These are phyloP conservation scores for Drosophila willistoni DNA, from an alignment of 1,140 invertebrate species.

Conservation along the genomic window DNA sequence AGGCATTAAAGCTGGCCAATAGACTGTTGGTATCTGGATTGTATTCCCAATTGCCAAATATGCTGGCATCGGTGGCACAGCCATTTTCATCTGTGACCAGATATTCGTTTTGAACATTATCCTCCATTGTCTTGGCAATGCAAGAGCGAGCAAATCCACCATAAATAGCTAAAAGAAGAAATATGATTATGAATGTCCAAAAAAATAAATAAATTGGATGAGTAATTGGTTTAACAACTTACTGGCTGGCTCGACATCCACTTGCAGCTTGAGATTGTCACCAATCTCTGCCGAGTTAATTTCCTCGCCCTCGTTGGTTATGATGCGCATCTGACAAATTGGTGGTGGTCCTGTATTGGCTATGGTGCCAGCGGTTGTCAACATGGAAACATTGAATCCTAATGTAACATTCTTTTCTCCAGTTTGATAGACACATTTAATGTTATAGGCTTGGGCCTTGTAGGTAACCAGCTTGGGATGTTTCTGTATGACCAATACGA, in stretches of 20 bases:
- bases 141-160: slow-evolving; percentile 96
- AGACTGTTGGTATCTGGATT: slow-evolving; percentile 92
- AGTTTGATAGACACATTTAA: slow-evolving; percentile 96
- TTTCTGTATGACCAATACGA: slow-evolving; percentile 96
- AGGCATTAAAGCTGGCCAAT: slow-evolving; percentile 95
- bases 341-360: slow-evolving; percentile 97
- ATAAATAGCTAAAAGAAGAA: slow-evolving; percentile 89
- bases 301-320: slow-evolving; percentile 93
- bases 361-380: slow-evolving; percentile 96
- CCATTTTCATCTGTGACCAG: slow-evolving; percentile 96
- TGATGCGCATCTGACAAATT: slow-evolving; percentile 95
- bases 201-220: slow-evolving; percentile 30
- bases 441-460: slow-evolving; percentile 96
- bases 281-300: slow-evolving; percentile 96
- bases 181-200: not conserved
- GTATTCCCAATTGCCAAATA: slow-evolving; percentile 96
- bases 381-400: slow-evolving; percentile 97
- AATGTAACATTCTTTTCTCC: slow-evolving; percentile 96
- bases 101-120: slow-evolving; percentile 95
- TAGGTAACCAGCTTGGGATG: slow-evolving; percentile 97
- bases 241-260: slow-evolving; percentile 96
- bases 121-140: slow-evolving; percentile 95
- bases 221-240: slow-evolving; percentile 73
- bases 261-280: slow-evolving; percentile 94
- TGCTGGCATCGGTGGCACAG: slow-evolving; percentile 95